phyloP scores from a whole-genome alignment of 2,113 vertebrate genomes.

The Vulpes lagopus region DNA sequence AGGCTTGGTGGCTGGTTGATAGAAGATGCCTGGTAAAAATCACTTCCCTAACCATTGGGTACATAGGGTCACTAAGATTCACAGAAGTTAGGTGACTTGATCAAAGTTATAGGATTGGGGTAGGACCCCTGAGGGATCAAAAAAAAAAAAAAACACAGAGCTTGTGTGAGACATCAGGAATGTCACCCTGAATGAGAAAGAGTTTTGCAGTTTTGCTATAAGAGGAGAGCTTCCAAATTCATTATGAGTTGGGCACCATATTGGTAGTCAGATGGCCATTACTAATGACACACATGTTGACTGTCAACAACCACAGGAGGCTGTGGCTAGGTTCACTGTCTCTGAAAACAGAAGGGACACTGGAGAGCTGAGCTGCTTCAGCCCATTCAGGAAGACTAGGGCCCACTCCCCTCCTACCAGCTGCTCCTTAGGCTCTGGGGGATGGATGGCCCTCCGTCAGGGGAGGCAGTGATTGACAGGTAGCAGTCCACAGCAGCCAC shows the following conservation, averaged over 20 bases:
- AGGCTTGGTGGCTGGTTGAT: not conserved
- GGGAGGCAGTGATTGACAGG: not conserved
- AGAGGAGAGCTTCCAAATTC: not conserved
- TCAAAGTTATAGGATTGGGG: not conserved
- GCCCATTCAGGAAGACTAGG: rapidly evolving
- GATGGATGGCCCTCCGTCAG: rapidly evolving
- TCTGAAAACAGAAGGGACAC: not conserved
- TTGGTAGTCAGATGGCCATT: not conserved
- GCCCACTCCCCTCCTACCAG: not conserved
- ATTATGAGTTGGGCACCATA: not conserved
- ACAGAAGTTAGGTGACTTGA: not conserved
- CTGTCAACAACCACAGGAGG: not conserved
- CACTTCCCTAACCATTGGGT: not conserved
- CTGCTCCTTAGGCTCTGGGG: not conserved
- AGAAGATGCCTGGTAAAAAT: not conserved
- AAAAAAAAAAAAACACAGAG: not conserved
- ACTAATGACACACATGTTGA: not conserved
- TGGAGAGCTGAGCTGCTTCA: not conserved
- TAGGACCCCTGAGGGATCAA: not conserved
- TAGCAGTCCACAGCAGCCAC: not conserved
- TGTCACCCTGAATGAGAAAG: not conserved
- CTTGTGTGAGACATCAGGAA: not conserved
- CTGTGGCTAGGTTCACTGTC: not conserved
- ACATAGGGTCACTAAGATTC: not conserved
- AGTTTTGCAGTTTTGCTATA: not conserved